phyloP scores from a whole-genome alignment of 2,888 invertebrate genomes.

The Caenorhabditis auriculariae region DNA sequence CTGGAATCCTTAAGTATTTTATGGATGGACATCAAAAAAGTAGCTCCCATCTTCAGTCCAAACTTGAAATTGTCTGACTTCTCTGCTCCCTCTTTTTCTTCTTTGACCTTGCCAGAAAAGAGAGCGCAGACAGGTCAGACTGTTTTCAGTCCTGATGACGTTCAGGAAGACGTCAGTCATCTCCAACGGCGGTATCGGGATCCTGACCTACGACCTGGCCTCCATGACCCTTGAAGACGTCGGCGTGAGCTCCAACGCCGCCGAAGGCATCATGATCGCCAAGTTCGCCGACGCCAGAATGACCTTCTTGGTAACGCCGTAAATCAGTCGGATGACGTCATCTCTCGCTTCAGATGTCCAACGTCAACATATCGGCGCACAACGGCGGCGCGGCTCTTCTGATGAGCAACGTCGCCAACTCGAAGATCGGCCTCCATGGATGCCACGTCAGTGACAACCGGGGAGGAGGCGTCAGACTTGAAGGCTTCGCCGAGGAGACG shows the following conservation, averaged over 20 bases:
- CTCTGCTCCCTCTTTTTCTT: no score
- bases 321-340: no score
- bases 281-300: background rate
- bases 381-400: constrained; percentile 5
- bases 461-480: constrained; percentile 17
- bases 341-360: constrained; percentile 11
- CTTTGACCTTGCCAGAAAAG: no score
- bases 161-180: no score
- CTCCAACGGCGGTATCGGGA: no score
- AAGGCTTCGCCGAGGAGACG: constrained; percentile 1
- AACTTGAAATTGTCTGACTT: no score
- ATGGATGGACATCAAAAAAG: no score
- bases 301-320: background rate
- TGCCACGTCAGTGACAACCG: constrained; percentile 25
- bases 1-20: no score
- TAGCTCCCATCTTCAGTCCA: no score
- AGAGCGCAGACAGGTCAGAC: no score
- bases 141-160: no score
- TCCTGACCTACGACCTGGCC: background rate
- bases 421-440: constrained; percentile 10
- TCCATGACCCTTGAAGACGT: constrained; percentile 8
- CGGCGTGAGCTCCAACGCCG: constrained; percentile 16
- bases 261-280: background rate
- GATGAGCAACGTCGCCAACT: constrained; percentile 5
- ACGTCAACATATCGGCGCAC: constrained; percentile 22